Evolutionary conservation across 2,888 invertebrate species (phyloP).

Genomic region (Busseola fusca): DNA sequence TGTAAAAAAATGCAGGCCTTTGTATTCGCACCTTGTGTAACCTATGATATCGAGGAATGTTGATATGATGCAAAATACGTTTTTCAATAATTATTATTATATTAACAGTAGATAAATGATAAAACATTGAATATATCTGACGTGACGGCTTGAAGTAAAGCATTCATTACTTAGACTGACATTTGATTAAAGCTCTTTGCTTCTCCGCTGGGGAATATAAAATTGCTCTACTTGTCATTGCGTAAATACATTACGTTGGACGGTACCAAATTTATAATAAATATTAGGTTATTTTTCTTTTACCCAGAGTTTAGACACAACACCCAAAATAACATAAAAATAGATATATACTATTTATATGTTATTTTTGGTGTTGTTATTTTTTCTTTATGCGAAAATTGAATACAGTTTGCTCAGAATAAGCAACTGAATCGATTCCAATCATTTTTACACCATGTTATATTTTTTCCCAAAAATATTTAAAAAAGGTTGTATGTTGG

Average conservation of each 20-base stretch:
- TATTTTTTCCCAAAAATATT: no score
- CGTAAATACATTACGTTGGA: neutral
- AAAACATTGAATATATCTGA: neutral
- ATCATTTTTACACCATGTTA: no score
- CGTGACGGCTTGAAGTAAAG: slow-evolving; percentile 2
- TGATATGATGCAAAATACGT: neutral
- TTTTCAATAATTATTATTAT: neutral
- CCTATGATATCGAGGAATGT: neutral
- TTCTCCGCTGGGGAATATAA: neutral
- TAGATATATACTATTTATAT: no score
- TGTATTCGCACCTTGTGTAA: neutral
- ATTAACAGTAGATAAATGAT: neutral
- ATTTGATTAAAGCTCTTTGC: slow-evolving; percentile 23
- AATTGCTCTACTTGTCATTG: neutral
- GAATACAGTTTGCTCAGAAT: no score
- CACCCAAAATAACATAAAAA: neutral
- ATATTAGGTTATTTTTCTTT: neutral
- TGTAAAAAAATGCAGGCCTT: neutral
- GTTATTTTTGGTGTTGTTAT: no score
- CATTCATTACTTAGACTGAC: slow-evolving; percentile 28
- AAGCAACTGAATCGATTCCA: no score
- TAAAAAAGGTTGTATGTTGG: no score
- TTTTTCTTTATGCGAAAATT: no score
- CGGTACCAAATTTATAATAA: neutral
- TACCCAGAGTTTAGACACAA: neutral